phyloP scores from a whole-genome alignment of 1,140 invertebrate species.

The Calliphora vicina region DNA sequence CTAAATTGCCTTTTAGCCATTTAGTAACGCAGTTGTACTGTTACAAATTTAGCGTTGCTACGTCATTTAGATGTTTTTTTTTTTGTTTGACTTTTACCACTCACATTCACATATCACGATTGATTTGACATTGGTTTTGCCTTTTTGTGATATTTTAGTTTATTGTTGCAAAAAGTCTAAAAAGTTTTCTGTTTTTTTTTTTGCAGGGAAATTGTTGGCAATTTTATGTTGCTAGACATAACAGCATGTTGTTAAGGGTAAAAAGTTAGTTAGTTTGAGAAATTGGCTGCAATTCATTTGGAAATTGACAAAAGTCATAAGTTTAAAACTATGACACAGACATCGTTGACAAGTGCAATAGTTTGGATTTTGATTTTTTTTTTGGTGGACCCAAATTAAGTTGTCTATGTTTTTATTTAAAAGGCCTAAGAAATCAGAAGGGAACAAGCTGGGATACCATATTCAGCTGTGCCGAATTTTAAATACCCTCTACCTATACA shows the following conservation, averaged over 20 bases:
- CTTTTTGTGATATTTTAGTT: not conserved
- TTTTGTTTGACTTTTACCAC: not conserved
- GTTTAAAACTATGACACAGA: too few species aligned
- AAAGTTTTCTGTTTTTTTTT: too few species aligned
- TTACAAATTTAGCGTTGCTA: not conserved
- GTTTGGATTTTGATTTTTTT: too few species aligned
- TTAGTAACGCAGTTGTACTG: constrained; percentile 22
- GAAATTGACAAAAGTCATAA: not conserved
- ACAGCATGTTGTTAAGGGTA: not conserved
- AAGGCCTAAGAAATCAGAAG: too few species aligned
- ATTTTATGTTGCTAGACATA: not conserved
- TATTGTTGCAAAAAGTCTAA: not conserved
- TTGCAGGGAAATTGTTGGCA: not conserved
- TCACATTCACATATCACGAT: not conserved
- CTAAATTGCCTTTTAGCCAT: constrained; percentile 34
- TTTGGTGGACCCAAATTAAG: too few species aligned
- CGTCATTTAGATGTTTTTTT: not conserved
- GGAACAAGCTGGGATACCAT: too few species aligned
- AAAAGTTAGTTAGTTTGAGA: not conserved
- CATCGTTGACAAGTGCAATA: not conserved
- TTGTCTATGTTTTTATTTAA: too few species aligned
- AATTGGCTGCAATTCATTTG: not conserved
- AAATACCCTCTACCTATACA: too few species aligned
- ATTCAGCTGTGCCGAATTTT: too few species aligned
- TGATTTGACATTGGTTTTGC: not conserved